Evolutionary conservation across 2,888 invertebrate species (phyloP), one percentile per base, ranked within the genome.

Genomic region (Chironomus riparius): DNA sequence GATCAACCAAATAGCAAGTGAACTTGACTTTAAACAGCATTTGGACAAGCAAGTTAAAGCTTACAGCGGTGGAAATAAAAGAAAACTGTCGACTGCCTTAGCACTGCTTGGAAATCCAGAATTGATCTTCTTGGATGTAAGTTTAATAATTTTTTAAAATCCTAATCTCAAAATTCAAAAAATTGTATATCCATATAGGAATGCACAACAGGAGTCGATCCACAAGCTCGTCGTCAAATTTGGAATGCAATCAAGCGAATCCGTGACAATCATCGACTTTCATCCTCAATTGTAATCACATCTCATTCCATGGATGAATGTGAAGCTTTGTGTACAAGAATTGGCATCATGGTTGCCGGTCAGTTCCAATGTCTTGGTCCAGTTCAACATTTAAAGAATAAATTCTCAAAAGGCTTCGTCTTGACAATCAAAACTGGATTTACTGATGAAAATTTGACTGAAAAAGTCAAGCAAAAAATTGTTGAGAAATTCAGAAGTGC

Each of bases 291-390:
- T 78, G 87, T 93, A 70, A 86, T 93, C 78, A 93, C 93, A 47
- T 92, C 92, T 70, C 91, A 91, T 83, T 90, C 90, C 81, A 91
- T 92, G 90, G 90, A 90, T 81, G 92, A 92, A 83, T 91, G 91
- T 83, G 91, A 92, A 84, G 90, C 89, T 70, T 85, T 92, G 68
- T 92, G 92, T 82, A 88, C 90, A 12, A 84, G 91, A 18, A 84
- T 92, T 79, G 90, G 89, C 62, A 89, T 92, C 78, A 91, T 92
- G 91, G 91, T 91, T 78, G 88, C 88, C 80, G 92, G 92, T 0
- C 83, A 86, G 77, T 88, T 91, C 81, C 85, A 87, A 79, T 90
- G 89, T 78, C 83, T 90, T 47, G 91, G 91, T 76, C 88, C 89
- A 10, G 88, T 90, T 77, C 89, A 90, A 78, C 87, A 90, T 80